Evolutionary conservation across 2,797 vertebrate genomes (phyloP).

Genomic region (Cossypha dichroa): DNA sequence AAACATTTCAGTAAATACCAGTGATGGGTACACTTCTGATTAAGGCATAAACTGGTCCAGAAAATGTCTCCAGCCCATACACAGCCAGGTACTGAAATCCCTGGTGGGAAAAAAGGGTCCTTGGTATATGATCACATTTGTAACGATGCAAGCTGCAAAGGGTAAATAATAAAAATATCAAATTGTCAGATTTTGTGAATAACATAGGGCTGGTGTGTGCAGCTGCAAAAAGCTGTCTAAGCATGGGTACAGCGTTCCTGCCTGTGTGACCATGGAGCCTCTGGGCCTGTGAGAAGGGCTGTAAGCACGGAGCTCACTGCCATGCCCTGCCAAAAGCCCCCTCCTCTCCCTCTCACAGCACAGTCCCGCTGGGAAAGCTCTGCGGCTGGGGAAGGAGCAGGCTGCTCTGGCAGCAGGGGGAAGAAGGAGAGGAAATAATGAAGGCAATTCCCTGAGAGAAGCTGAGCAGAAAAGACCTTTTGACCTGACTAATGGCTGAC

Average conservation of each 20-base stretch:
- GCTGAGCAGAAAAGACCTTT: background rate
- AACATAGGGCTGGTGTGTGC: accelerated
- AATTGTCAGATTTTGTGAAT: background rate
- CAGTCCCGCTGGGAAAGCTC: background rate
- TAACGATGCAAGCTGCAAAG: background rate
- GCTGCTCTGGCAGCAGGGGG: background rate
- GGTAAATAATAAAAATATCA: background rate
- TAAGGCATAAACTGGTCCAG: background rate
- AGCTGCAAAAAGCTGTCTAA: background rate
- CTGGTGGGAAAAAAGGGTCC: background rate
- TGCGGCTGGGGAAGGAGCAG: background rate
- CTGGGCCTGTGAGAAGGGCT: accelerated
- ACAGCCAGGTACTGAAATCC: background rate
- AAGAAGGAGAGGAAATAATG: background rate
- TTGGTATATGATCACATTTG: background rate
- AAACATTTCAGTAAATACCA: background rate
- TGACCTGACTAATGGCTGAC: constrained; percentile 6
- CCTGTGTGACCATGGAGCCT: accelerated
- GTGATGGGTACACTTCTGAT: background rate
- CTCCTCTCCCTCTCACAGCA: background rate
- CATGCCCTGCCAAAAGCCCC: accelerated
- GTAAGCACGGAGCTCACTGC: accelerated
- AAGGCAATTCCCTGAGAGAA: background rate
- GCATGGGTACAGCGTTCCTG: accelerated
- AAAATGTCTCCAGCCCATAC: constrained; percentile 20